Evolutionary conservation across 1,140 invertebrate genomes (phyloP), one percentile per base, ranked within the genome.

Genomic region (Bradynema listronoti): DNA sequence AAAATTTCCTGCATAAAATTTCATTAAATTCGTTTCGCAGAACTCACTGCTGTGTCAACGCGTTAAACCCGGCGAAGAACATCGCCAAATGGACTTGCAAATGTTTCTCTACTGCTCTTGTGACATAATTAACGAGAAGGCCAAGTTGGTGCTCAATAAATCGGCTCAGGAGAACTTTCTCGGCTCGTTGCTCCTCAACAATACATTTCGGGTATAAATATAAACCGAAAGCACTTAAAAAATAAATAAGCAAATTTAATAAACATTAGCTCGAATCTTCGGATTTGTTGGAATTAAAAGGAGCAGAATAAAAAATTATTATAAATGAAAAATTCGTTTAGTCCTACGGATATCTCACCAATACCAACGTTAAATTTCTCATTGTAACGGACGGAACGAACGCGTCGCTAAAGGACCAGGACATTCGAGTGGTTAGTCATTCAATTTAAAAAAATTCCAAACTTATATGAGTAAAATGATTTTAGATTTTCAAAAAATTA

Each of bases 271-370:
- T n/a, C n/a, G n/a, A n/a, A n/a, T n/a, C n/a, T n/a, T n/a, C n/a
- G n/a, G n/a, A n/a, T n/a, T n/a, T n/a, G n/a, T n/a, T n/a, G n/a
- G n/a, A n/a, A n/a, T n/a, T n/a, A n/a, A n/a, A n/a, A n/a, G n/a
- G n/a, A n/a, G n/a, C n/a, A n/a, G n/a, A n/a, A n/a, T n/a, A n/a
- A n/a, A n/a, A n/a, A n/a, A n/a, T n/a, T n/a, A n/a, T n/a, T n/a
- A n/a, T n/a, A n/a, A n/a, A n/a, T n/a, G n/a, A n/a, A n/a, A n/a
- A n/a, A n/a, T n/a, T 22, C 45, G 68, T 73, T 56, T 42, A 75
- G 69, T 78, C 72, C 11, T 78, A 60, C 43, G 73, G 75, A 9
- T 78, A 66, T 36, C 29, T 78, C 24, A 78, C 73, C 33, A 75
- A 75, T 50, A 75, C 68, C 14, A 60, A 65, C 1, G 57, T 71